phyloP scores from a whole-genome alignment of 2,888 invertebrate genomes.

The Lydus trimaculatus region DNA sequence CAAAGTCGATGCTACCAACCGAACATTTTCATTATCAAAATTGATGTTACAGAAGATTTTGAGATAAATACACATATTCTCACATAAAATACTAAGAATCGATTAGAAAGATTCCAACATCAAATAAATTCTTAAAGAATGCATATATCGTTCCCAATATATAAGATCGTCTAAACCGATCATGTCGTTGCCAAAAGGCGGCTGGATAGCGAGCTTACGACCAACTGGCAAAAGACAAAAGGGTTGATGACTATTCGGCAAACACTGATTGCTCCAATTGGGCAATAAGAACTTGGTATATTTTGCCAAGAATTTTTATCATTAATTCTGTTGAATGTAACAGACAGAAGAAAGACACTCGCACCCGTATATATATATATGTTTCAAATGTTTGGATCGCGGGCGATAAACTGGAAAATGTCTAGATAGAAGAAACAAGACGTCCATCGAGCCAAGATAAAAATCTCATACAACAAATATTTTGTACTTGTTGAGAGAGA shows the following conservation, averaged over 20 bases:
- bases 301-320: constrained; percentile 50
- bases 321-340: constrained; percentile 45
- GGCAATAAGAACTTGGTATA: constrained; percentile 31
- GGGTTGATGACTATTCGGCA: constrained; percentile 12
- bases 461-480: not conserved
- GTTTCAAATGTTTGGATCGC: not conserved
- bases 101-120: too few species aligned
- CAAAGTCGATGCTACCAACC: constrained; percentile 10
- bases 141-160: not conserved
- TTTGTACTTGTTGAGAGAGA: constrained; percentile 2
- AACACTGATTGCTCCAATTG: constrained; percentile 34
- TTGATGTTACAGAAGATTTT: not conserved
- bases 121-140: not conserved
- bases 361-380: too few species aligned
- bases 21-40: constrained; percentile 16
- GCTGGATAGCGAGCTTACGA: too few species aligned
- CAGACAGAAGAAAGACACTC: too few species aligned
- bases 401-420: not conserved
- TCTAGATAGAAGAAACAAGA: not conserved
- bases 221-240: constrained; percentile 17
- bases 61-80: too few species aligned
- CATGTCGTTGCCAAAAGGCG: constrained; percentile 25
- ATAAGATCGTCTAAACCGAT: not conserved
- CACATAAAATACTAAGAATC: too few species aligned
- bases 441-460: not conserved